Conservation (phyloP, 2,888 invertebrate genomes). For the Dorcus parallelipipedus region DNA sequence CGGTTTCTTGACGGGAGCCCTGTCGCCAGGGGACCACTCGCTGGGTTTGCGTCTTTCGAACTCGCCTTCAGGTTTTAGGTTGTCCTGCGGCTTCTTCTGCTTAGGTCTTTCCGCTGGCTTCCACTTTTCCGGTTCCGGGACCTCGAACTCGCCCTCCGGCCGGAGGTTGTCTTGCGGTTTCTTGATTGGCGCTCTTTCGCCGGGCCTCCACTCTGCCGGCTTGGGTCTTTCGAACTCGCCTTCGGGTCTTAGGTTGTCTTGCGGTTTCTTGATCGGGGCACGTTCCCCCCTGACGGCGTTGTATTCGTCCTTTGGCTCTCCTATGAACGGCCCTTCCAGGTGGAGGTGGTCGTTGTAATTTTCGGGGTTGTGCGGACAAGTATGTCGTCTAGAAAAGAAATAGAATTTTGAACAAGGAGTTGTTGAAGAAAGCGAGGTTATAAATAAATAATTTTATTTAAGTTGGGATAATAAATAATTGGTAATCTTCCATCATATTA, state of each 20-base stretch:
- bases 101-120: conserved; percentile 48
- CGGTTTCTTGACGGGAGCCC: conserved; percentile 45
- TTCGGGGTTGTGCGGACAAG: conserved; percentile 69
- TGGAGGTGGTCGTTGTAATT: conserved; percentile 68
- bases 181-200: conserved; percentile 55
- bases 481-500: too few relatives aligned
- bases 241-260: conserved; percentile 49
- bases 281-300: conserved; percentile 46
- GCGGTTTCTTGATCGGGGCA: conserved; percentile 50
- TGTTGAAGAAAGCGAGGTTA: too few relatives aligned
- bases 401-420: neutral
- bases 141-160: conserved; percentile 59
- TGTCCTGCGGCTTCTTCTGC: conserved; percentile 47
- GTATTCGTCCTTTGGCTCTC: conserved; percentile 52
- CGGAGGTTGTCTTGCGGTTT: conserved; percentile 49
- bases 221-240: conserved; percentile 45
- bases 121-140: conserved; percentile 43
- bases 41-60: conserved; percentile 43
- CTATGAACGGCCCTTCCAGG: conserved; percentile 63
- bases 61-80: conserved; percentile 52
- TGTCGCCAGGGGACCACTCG: conserved; percentile 46
- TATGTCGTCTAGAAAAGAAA: conserved; percentile 67
- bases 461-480: too few relatives aligned
- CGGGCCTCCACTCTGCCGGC: conserved; percentile 39
- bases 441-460: too few relatives aligned